These are phyloP conservation scores for Nylanderia fulva DNA, from an alignment of 1,140 invertebrate species.

Conservation along the genomic window DNA sequence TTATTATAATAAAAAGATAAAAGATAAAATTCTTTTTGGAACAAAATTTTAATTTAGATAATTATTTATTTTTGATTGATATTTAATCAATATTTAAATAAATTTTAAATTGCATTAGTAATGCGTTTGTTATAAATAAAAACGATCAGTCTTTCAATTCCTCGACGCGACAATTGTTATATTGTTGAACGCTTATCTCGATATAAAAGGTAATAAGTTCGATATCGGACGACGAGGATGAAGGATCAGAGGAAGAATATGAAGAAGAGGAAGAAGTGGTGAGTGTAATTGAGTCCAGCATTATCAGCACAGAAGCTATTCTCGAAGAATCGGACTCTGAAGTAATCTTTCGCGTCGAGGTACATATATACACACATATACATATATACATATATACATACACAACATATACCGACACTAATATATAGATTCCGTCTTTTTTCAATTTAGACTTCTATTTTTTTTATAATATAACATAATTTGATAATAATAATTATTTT, in stretches of 20 bases:
- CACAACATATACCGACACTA: slow-evolving; percentile 62
- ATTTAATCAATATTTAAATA: neutral
- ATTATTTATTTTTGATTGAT: neutral
- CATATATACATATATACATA: slow-evolving; percentile 80
- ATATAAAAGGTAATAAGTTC: slow-evolving; percentile 60
- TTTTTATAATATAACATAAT: neutral
- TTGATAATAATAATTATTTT: neutral
- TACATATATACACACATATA: slow-evolving; percentile 78
- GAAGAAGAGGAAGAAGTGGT: slow-evolving; percentile 83
- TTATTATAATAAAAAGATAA: neutral
- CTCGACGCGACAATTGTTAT: slow-evolving; percentile 42
- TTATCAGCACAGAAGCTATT: slow-evolving; percentile 75
- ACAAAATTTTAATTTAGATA: neutral
- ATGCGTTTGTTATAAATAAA: neutral
- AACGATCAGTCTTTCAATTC: slow-evolving; percentile 38
- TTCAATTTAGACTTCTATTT: neutral
- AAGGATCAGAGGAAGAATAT: slow-evolving; percentile 81
- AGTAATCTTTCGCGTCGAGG: slow-evolving; percentile 75
- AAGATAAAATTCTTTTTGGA: neutral
- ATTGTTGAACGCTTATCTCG: slow-evolving; percentile 53
- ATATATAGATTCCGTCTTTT: slow-evolving; percentile 34
- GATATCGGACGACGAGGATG: slow-evolving; percentile 82
- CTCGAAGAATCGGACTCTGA: slow-evolving; percentile 77
- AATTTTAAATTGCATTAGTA: neutral
- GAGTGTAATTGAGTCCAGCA: slow-evolving; percentile 79